These are phyloP conservation scores for Copidosoma floridanum DNA, from an alignment of 1,140 invertebrate genomes.

Conservation along the genomic window DNA sequence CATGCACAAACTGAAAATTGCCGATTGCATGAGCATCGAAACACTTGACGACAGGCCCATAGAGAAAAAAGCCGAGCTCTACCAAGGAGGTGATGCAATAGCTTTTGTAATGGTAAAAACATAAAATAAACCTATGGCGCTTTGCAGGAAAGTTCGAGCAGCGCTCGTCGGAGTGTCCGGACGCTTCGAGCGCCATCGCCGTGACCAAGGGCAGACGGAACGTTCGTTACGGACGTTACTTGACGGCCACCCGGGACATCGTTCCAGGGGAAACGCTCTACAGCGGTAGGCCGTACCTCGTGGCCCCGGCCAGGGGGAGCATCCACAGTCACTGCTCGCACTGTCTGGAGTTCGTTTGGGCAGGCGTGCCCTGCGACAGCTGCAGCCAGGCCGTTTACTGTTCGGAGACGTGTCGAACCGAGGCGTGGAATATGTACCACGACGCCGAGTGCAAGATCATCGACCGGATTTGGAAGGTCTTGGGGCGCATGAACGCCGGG, in stretches of 20 bases:
- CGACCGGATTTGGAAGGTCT: neutral
- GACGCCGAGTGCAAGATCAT: constrained; percentile 9
- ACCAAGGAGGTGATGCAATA: neutral
- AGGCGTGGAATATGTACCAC: neutral
- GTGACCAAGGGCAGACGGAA: neutral
- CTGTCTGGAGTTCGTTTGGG: constrained; percentile 16
- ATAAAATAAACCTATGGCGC: too few relatives aligned
- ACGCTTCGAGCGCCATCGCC: neutral
- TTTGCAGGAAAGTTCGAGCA: neutral
- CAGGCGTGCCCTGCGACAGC: neutral
- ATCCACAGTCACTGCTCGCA: constrained; percentile 13
- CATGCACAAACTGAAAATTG: too few relatives aligned
- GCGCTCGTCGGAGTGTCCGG: neutral
- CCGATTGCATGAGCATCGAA: too few relatives aligned
- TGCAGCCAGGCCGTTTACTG: constrained; percentile 10
- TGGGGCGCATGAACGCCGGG: neutral
- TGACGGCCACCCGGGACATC: neutral
- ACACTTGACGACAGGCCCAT: neutral
- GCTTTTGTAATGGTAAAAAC: too few relatives aligned
- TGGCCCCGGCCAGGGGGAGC: neutral
- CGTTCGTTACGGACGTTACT: neutral
- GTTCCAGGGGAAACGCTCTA: constrained; percentile 2
- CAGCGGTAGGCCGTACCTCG: neutral
- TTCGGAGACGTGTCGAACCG: neutral
- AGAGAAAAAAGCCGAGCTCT: neutral